Conservation (phyloP, 2,888 invertebrate genomes). For the Dynastes hyllus region DNA sequence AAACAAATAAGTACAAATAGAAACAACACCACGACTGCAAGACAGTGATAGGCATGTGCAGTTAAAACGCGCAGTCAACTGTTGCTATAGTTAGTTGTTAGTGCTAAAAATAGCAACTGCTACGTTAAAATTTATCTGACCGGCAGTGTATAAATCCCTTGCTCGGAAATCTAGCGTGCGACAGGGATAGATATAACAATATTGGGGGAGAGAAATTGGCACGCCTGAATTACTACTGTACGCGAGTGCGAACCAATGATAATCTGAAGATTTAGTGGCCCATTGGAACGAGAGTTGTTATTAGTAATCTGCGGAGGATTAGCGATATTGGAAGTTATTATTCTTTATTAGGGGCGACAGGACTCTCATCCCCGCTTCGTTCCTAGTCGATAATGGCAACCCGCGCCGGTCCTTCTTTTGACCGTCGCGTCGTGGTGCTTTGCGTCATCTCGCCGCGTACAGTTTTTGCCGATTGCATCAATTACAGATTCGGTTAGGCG, state of each 20-base stretch:
- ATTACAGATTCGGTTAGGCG: neutral
- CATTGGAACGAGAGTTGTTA: constrained; percentile 49
- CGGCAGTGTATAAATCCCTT: too few species aligned
- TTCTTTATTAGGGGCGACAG: constrained; percentile 52
- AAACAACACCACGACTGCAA: too few species aligned
- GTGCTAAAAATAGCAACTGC: too few species aligned
- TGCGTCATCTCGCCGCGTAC: neutral
- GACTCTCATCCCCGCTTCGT: neutral
- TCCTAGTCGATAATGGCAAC: constrained; percentile 37
- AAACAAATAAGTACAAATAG: too few species aligned
- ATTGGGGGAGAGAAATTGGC: constrained; percentile 26
- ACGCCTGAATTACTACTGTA: constrained; percentile 44
- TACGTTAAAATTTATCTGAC: too few species aligned
- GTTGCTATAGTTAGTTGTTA: too few species aligned
- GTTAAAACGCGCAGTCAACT: too few species aligned
- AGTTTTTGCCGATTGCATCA: neutral
- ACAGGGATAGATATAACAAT: neutral
- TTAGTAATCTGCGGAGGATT: constrained; percentile 55
- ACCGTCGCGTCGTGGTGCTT: neutral
- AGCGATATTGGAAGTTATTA: constrained; percentile 53
- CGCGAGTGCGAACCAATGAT: constrained; percentile 52
- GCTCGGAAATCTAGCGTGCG: neutral
- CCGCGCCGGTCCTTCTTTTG: constrained; percentile 6
- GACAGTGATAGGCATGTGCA: too few species aligned
- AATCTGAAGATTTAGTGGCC: constrained; percentile 55